Conservation (phyloP, 2,797 vertebrate genomes). For the Naso thynnoides region DNA sequence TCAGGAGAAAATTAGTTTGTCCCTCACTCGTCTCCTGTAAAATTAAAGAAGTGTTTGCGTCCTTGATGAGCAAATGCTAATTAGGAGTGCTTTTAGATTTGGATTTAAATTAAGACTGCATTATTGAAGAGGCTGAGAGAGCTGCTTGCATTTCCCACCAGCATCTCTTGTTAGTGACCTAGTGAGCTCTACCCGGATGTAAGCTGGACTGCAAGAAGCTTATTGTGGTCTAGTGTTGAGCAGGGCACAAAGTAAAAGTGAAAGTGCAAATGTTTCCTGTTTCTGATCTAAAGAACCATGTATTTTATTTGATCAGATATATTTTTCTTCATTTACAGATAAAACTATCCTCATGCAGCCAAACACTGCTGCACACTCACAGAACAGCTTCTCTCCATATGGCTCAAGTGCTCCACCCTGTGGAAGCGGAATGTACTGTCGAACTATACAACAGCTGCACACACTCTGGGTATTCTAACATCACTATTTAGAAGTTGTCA, state of each 20-base stretch:
- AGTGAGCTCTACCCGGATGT: neutral
- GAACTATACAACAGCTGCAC: neutral
- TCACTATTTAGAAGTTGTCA: too few relatives aligned
- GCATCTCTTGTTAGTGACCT: neutral
- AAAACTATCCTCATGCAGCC: too few relatives aligned
- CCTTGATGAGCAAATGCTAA: conserved; percentile 1
- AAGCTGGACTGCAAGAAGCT: neutral
- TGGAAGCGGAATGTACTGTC: conserved; percentile 19
- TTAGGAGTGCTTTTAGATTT: conserved; percentile 8
- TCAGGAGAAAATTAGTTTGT: conserved; percentile 12
- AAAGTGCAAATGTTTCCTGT: neutral
- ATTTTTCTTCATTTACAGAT: neutral
- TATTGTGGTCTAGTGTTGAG: too few relatives aligned
- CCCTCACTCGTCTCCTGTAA: neutral
- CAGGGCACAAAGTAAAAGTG: neutral
- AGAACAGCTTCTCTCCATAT: neutral
- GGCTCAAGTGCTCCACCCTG: conserved; percentile 52
- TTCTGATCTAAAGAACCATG: neutral
- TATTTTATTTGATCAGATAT: neutral
- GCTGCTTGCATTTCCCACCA: neutral
- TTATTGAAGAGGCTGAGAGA: conserved; percentile 11
- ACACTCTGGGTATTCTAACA: too few relatives aligned
- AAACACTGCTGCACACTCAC: neutral
- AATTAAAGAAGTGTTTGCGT: neutral
- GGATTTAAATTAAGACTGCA: neutral